Conservation (phyloP, 2,113 vertebrate genomes). For the Varanus salvator region DNA sequence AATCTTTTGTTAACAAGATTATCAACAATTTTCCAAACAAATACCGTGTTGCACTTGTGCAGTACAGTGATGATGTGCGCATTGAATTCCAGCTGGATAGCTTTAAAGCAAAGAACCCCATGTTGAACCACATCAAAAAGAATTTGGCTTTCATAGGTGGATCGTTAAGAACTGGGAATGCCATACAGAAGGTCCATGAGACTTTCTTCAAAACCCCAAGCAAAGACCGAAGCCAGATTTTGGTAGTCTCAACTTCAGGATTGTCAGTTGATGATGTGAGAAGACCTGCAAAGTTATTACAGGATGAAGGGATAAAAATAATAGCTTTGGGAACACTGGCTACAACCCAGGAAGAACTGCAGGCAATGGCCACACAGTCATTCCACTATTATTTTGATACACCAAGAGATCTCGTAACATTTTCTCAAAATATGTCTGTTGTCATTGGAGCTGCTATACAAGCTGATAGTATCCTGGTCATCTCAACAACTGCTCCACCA, state of each 20-base stretch:
- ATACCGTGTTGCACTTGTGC: constrained; percentile 59
- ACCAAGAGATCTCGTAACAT: constrained; percentile 8
- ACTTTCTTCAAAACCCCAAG: constrained; percentile 31
- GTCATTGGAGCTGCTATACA: constrained; percentile 40
- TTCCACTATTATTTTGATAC: constrained; percentile 28
- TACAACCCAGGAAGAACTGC: constrained; percentile 18
- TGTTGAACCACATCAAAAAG: constrained; percentile 53
- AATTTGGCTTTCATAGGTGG: constrained; percentile 40
- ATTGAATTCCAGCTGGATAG: constrained; percentile 48
- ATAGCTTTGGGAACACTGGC: constrained; percentile 51
- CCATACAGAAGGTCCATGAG: constrained; percentile 43
- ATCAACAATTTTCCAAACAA: constrained; percentile 48
- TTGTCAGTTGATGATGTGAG: constrained; percentile 52
- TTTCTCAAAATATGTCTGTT: constrained; percentile 38
- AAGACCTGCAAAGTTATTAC: constrained; percentile 30
- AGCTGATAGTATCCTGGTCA: background rate
- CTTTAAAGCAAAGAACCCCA: constrained; percentile 27
- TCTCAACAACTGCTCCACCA: background rate
- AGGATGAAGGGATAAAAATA: constrained; percentile 48
- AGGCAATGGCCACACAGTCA: constrained; percentile 20
- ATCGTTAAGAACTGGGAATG: constrained; percentile 43
- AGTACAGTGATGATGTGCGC: constrained; percentile 48
- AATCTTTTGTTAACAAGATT: constrained; percentile 38
- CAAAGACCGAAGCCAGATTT: constrained; percentile 53
- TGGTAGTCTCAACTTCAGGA: constrained; percentile 53